Evolutionary conservation across 2,888 invertebrate genomes (phyloP).

Genomic region (Hoplodrina ambigua): DNA sequence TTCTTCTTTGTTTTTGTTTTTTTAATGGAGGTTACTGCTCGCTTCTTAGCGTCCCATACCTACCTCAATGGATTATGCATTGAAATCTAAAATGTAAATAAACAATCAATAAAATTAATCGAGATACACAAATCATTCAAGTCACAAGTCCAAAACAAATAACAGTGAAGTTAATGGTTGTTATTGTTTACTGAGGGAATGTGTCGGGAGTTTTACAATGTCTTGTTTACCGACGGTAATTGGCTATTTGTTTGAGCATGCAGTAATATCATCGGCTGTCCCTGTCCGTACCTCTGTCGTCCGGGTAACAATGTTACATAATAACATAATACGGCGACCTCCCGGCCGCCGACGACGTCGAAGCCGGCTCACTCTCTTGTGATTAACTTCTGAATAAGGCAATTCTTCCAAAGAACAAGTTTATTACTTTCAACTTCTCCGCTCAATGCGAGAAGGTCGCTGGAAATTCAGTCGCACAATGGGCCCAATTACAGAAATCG

Average conservation of each 20-base stretch:
- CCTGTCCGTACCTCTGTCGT: slow-evolving; percentile 41
- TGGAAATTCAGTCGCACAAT: slow-evolving; percentile 78
- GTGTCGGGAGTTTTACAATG: slow-evolving; percentile 41
- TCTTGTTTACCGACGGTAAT: slow-evolving; percentile 55
- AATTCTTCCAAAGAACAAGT: slow-evolving; percentile 85
- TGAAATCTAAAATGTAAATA: slow-evolving; percentile 8
- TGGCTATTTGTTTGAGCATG: slow-evolving; percentile 57
- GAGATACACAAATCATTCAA: background rate
- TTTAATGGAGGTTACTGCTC: too few species aligned
- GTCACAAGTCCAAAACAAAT: slow-evolving; percentile 13
- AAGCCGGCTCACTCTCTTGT: slow-evolving; percentile 68
- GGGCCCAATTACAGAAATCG: slow-evolving; percentile 82
- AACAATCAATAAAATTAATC: slow-evolving; percentile 20
- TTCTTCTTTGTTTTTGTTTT: too few species aligned
- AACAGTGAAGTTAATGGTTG: slow-evolving; percentile 32
- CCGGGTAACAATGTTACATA: slow-evolving; percentile 41
- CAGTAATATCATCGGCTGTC: slow-evolving; percentile 49
- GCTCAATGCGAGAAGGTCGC: slow-evolving; percentile 76
- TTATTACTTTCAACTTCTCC: slow-evolving; percentile 83
- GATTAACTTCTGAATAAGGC: slow-evolving; percentile 84
- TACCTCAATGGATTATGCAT: slow-evolving; percentile 2
- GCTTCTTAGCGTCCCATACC: background rate
- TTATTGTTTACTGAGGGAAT: slow-evolving; percentile 41
- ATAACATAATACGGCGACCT: slow-evolving; percentile 50
- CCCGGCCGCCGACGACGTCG: slow-evolving; percentile 15